Conservation (phyloP, 2,888 invertebrate genomes). For the Himalopsyche anomala region DNA sequence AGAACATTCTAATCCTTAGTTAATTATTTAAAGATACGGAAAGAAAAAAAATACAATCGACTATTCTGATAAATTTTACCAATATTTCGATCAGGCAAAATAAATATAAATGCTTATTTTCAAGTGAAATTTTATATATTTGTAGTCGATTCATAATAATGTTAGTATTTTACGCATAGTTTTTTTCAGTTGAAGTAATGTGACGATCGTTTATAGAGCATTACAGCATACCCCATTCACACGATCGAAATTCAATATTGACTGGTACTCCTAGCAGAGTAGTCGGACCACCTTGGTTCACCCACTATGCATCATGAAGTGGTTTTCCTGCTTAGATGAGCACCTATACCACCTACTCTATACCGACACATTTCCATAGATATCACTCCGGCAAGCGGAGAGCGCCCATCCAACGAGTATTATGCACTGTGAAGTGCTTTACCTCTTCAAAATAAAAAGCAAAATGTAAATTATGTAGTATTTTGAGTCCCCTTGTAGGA, state of each 20-base stretch:
- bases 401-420: conserved; percentile 57
- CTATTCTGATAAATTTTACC: too few species aligned
- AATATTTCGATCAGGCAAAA: too few species aligned
- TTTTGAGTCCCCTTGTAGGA: conserved; percentile 56
- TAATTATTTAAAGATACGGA: too few species aligned
- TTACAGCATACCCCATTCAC: background rate
- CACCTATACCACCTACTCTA: too few species aligned
- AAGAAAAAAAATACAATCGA: too few species aligned
- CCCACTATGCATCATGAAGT: background rate
- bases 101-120: too few species aligned
- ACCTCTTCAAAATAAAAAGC: conserved; percentile 65
- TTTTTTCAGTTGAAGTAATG: too few species aligned
- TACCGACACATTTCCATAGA: conserved; percentile 60
- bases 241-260: conserved; percentile 44
- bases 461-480: conserved; percentile 65
- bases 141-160: too few species aligned
- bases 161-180: too few species aligned
- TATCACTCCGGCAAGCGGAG: conserved; percentile 53
- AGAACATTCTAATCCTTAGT: too few species aligned
- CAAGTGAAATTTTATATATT: too few species aligned
- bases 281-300: background rate
- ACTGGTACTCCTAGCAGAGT: background rate
- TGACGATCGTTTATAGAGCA: too few species aligned
- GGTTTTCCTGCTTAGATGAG: background rate
- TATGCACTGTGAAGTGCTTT: conserved; percentile 63